phyloP scores from a whole-genome alignment of 1,140 invertebrate species.

The Archivesica marissinica region DNA sequence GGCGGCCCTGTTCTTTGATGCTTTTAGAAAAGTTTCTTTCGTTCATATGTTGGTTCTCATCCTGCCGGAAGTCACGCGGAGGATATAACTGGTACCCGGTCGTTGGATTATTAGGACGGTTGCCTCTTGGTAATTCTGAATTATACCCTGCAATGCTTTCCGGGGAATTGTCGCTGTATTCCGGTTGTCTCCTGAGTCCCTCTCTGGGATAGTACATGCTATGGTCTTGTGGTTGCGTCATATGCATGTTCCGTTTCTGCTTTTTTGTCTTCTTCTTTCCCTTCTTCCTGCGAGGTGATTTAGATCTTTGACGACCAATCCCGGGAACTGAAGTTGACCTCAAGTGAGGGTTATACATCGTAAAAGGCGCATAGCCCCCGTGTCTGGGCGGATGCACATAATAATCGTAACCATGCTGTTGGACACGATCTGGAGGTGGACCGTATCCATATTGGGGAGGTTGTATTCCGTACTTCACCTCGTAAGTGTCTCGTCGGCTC shows the following conservation, averaged over 20 bases:
- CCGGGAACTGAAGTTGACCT: constrained; percentile 73
- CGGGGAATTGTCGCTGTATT: constrained; percentile 66
- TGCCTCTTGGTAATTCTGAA: constrained; percentile 70
- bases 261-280: constrained; percentile 71
- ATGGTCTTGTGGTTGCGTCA: constrained; percentile 26
- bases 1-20: constrained; percentile 68
- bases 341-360: constrained; percentile 52
- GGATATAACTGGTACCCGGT: constrained; percentile 63
- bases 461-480: constrained; percentile 59
- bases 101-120: neutral
- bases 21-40: constrained; percentile 77
- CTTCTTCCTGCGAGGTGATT: constrained; percentile 50
- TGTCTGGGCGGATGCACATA: constrained; percentile 62
- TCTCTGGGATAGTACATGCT: neutral
- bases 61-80: constrained; percentile 72
- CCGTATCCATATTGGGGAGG: constrained; percentile 7
- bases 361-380: constrained; percentile 54
- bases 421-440: constrained; percentile 41
- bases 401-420: constrained; percentile 59
- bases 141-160: constrained; percentile 74
- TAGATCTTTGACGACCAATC: constrained; percentile 60
- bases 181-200: neutral
- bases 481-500: constrained; percentile 75
- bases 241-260: constrained; percentile 67
- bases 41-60: constrained; percentile 77